A percentile compares a stretch with the other conserved stretches of the same genome.
phyloP scores from a whole-genome alignment of 2,113 vertebrate species.

The Bettongia penicillata region DNA sequence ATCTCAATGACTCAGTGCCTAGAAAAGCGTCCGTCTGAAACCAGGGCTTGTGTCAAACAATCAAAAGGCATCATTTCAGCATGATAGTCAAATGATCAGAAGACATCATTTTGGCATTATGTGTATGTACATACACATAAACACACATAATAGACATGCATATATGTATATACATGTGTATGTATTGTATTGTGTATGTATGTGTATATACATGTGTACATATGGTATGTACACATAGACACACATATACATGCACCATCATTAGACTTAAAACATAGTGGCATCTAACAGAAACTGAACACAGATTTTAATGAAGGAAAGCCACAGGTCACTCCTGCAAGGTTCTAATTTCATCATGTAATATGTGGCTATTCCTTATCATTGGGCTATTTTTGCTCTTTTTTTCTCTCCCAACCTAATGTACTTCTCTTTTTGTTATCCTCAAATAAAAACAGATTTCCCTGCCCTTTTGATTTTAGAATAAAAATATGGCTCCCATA shows the following conservation, averaged over 20 bases:
- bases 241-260: neutral
- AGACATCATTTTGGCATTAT: neutral
- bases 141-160: neutral
- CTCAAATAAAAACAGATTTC: conserved; percentile 28
- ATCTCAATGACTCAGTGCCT: neutral
- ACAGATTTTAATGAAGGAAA: neutral
- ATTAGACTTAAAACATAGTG: neutral
- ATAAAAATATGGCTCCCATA: neutral
- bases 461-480: conserved; percentile 34
- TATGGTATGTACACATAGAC: too few species aligned
- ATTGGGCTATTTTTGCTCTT: neutral
- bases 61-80: neutral
- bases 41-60: neutral
- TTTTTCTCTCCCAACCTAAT: neutral
- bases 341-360: neutral
- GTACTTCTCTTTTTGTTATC: neutral
- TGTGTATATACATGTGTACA: too few species aligned
- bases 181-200: neutral
- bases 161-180: neutral
- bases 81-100: neutral
- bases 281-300: neutral
- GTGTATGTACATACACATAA: neutral
- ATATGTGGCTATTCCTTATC: neutral
- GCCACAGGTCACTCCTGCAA: neutral
- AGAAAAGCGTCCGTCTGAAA: neutral